Evolutionary conservation across 92 coral and sea anemone genomes (phyloP), one percentile per base, ranked within the genome.

Genomic region (Porites cylindrica): DNA sequence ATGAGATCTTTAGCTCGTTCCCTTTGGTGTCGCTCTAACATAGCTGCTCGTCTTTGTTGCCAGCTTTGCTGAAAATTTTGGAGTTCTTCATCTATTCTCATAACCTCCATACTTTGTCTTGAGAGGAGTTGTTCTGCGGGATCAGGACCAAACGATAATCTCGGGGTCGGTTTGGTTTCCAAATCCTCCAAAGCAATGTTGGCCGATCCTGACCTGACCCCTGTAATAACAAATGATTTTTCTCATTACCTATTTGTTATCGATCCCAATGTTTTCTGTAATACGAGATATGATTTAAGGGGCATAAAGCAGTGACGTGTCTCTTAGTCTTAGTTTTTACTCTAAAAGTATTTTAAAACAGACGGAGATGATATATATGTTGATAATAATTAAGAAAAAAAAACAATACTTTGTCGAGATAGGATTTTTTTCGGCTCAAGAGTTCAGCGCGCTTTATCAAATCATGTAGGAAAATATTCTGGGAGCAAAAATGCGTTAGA

Each of bases 71-170:
- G 86, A 79, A 93, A 95, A 24, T 60, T 71, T 26, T 91, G 84
- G 66, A 93, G 79, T 70, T 93, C 92, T 68, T 93, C 83, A 59
- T 93, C 98, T 89, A 95, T 86, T 47, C 83, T 78, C 64, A 93
- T 77, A 17, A 95, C 86, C 38, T 95, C 96, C 96, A 95, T 95
- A 67, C 94, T 91, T 71, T 95, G 96, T 58, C 88, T 86, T 13
- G 93, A 86, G 64, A 95, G 75, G 14, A 95, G 88, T 53, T 88
- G 90, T 75, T 95, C 98, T 88, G 91, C 67, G n/a, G 94, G 94
- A 19, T 88, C 80, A 24, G 86, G 80, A 6, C 96, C 98, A 72
- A 88, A 85, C 64, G 75, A 84, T 23, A 89, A 78, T 73, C 96
- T 84, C 51, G 96, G 88, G 65, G 91, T 93, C 66, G 90, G 91